Evolutionary conservation across 2,113 vertebrate species (phyloP), one percentile per base, ranked within the genome.

Genomic region (Boulengeromyrus knoepffleri): DNA sequence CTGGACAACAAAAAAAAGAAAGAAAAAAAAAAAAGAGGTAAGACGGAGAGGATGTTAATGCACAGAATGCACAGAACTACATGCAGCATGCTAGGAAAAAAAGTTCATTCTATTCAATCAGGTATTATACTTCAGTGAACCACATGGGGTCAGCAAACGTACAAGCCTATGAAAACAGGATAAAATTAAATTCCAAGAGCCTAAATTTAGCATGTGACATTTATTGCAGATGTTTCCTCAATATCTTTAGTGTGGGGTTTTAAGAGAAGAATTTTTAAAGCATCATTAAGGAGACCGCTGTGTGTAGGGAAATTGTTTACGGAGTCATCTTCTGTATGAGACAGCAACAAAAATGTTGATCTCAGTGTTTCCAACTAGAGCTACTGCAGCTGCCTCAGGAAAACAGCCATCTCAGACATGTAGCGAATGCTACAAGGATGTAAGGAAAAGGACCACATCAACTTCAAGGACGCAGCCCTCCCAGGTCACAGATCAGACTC

Each of bases 1-100:
- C 99, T 99, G 94, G 24, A 85, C 88, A 39, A 88, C 85, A 31
- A 77, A 31, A 70, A 62, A 56, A 47, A 90, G 8, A 46, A 47
- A 50, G 8, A 46, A 47, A 50, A 21, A 50, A 13, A 49, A 49
- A 4, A 49, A 15, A 52, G 13, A 15, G 15, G 21, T 53, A 13
- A 50, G 24, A 77, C 39, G 27, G n/a, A 58, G 52, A n/a, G 39
- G 49, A 24, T 12, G 88, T 74, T 36, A 49, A 62, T 70, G 12
- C 27, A 12, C 21, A 21, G 6, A 49, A 62, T 70, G 12, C 27
- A 12, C 21, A 21, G 6, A 88, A 10, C 45, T 46, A 46, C 36
- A 52, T 31, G 21, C 17, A 45, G 42, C 19, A 85, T 9, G 83
- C 19, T 47, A 21, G 19, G 5, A 21, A 56, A 56, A 53, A 21